Evolutionary conservation across 2,113 vertebrate genomes (phyloP), one percentile per base, ranked within the genome.

Genomic region (Mystacornis crossleyi): DNA sequence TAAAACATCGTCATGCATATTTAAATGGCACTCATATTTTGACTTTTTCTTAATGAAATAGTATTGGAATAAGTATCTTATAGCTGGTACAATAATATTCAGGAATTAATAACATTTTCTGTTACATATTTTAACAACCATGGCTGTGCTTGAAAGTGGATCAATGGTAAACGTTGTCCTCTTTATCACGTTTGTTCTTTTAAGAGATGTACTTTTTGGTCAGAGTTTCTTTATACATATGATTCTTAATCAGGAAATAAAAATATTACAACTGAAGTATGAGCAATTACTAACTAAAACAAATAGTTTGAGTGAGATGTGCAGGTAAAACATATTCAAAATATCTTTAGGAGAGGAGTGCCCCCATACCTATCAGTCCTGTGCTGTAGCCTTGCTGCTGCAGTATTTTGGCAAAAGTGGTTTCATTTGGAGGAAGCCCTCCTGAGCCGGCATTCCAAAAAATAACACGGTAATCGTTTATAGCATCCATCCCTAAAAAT

Each of bases 371-470:
- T 81, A 98, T 94, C 1, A 98, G 86, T 33, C 97, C 98, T 2
- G 98, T 98, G 69, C 70, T 77, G 26, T 98, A 98, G 60, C 98
- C 98, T 87, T 87, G 91, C 2, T 91, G 91, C 54, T 97, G 79
- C 34, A 98, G 23, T 67, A 98, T 97, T 72, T 96, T 97, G 9
- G 98, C 97, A 73, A 98, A 98, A 6, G 98, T 98, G 1, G 95
- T 97, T 97, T 98, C 98, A 0, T 97, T 97, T 9, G 94, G 31
- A 2, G 98, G 98, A 34, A 98, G 98, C 0, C 98, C 98, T 38
- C 98, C 98, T 7, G 98, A 96, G 3, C 34, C 92, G 0, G 60
- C 98, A 3, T 91, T 73, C 97, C 98, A 98, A n/a, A 90, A 87
- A n/a, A 98, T 90, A 18, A 98, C 98, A 2, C 95, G 96, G 5